These are phyloP conservation scores for Bathybates hornii DNA, from an alignment of 2,113 vertebrate species.

Conservation along the genomic window DNA sequence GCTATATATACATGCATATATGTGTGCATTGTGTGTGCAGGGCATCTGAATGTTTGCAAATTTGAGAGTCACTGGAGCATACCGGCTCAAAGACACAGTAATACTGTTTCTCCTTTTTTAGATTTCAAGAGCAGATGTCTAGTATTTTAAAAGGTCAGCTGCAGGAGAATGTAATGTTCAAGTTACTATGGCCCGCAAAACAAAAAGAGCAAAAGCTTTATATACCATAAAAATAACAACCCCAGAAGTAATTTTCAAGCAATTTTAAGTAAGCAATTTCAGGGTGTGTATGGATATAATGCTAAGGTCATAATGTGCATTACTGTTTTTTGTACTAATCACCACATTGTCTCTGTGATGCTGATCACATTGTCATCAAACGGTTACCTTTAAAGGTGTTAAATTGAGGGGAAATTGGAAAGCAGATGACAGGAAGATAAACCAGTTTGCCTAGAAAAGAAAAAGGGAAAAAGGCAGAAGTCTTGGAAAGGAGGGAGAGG, in stretches of 20 bases:
- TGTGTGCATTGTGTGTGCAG: slow-evolving; percentile 10
- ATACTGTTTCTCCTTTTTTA: slow-evolving; percentile 5
- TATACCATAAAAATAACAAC: background rate
- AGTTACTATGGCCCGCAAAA: slow-evolving; percentile 5
- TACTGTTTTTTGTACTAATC: background rate
- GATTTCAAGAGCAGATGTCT: slow-evolving; percentile 15
- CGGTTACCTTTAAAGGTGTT: background rate
- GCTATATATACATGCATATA: slow-evolving; percentile 5
- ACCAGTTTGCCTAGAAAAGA: slow-evolving; percentile 2
- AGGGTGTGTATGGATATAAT: background rate
- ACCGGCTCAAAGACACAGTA: slow-evolving; percentile 18
- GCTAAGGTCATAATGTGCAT: background rate
- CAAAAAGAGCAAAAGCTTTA: background rate
- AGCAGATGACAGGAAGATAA: background rate
- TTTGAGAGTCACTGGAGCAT: slow-evolving; percentile 41
- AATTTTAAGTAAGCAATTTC: background rate
- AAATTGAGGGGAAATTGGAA: background rate
- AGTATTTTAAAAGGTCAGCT: slow-evolving; percentile 56
- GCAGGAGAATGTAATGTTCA: slow-evolving; percentile 22
- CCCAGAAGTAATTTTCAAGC: background rate
- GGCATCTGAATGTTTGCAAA: slow-evolving; percentile 36
- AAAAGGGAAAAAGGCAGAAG: background rate
- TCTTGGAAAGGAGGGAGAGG: slow-evolving; percentile 8
- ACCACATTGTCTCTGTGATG: slow-evolving; percentile 45
- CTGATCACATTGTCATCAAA: slow-evolving; percentile 59